Evolutionary conservation across 2,113 vertebrate genomes (phyloP), one percentile per base, ranked within the genome.

Genomic region (Neodon shergylaensis): DNA sequence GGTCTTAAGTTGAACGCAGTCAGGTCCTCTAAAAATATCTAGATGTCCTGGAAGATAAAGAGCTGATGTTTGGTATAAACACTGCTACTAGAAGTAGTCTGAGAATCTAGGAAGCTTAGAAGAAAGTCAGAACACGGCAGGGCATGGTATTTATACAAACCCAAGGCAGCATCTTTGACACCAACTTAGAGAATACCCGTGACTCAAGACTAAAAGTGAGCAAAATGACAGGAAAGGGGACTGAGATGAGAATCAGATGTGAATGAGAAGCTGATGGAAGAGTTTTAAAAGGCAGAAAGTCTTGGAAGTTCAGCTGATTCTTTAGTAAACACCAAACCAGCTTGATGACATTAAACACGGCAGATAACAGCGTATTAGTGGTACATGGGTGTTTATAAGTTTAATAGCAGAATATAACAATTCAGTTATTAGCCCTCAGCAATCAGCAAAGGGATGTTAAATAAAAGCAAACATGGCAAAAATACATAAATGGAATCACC

Each of bases 251-350:
- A 89, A 12, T 52, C 44, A 39, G 33, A 49, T 5, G 26, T 52
- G 2, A 68, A 5, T 47, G 42, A 65, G 79, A 93, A 86, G 33
- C 4, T 26, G 74, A 86, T 73, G 36, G 39, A 95, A 7, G 61
- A 89, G n/a, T 76, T 95, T 86, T 19, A 94, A 95, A 54, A 74
- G n/a, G 47, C 6, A 22, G 24, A 90, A 95, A 79, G 36, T 83
- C 39, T 90, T 90, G 26, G 44, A 79, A 79, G 7, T 26, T 93
- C 85, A 78, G 12, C 8, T 94, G 17, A 39, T 82, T 42, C 54
- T 88, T 96, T 65, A 65, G 84, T 92, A 94, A 92, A 93, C 21
- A 77, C 33, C 39, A 92, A 96, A 90, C 31, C 21, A 93, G 42
- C 83, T 44, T 88, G 9, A 54, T 76, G 66, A 12, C 7, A 70